Evolutionary conservation across 2,113 vertebrate genomes (phyloP).

Genomic region (Serranochromis macrocephalus): DNA sequence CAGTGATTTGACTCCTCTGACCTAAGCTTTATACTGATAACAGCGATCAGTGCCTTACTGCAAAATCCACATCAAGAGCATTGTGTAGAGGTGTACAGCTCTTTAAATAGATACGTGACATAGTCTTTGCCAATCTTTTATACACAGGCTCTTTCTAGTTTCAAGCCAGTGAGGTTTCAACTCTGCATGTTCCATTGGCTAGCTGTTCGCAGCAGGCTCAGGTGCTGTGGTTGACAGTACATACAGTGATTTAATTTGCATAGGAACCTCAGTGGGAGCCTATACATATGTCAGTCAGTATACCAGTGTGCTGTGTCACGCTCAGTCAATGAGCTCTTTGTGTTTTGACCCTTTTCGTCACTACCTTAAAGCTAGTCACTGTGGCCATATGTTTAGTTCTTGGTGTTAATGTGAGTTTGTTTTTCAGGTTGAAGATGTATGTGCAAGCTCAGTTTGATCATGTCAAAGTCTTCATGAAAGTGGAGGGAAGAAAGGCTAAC

Average conservation of each 20-base stretch:
- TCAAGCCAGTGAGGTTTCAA: not conserved
- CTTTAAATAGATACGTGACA: not conserved
- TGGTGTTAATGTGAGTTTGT: constrained; percentile 5
- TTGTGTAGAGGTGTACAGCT: not conserved
- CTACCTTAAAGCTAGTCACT: not conserved
- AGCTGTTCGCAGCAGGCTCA: not conserved
- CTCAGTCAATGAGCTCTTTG: constrained; percentile 9
- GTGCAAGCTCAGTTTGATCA: constrained; percentile 56
- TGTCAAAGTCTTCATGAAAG: constrained; percentile 85
- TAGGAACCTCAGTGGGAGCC: not conserved
- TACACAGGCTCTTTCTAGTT: not conserved
- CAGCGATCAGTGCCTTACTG: not conserved
- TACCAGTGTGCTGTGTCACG: not conserved
- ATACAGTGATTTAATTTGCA: not conserved
- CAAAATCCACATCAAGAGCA: not conserved
- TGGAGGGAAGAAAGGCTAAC: constrained; percentile 78
- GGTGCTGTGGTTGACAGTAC: not conserved
- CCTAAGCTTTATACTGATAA: constrained; percentile 9
- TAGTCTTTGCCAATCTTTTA: not conserved
- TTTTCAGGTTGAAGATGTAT: constrained; percentile 86
- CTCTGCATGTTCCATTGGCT: not conserved
- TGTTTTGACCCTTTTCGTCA: not conserved
- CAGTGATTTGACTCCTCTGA: constrained; percentile 13
- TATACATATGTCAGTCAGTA: not conserved
- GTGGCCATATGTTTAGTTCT: not conserved